These are phyloP conservation scores for Drosophila fulvimacula DNA, from an alignment of 2,888 invertebrate species.

Conservation along the genomic window DNA sequence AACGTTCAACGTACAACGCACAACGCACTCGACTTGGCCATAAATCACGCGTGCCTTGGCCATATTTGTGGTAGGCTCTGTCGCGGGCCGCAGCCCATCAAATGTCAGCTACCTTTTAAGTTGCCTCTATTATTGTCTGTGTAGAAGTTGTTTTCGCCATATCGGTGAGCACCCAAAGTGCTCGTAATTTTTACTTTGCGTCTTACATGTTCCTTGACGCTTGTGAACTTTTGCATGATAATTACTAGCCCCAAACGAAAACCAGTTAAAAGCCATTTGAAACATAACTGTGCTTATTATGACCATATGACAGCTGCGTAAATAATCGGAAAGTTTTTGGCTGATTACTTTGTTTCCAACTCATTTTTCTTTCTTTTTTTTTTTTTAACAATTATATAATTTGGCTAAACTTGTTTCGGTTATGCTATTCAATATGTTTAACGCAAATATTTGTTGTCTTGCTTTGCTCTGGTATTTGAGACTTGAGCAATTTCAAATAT, in stretches of 20 bases:
- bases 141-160: conserved; percentile 59
- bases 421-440: conserved; percentile 23
- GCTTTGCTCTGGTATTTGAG: neutral
- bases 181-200: conserved; percentile 36
- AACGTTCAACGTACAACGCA: conserved; percentile 11
- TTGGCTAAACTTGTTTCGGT: conserved; percentile 32
- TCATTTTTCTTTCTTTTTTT: conserved; percentile 17
- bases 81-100: conserved; percentile 60
- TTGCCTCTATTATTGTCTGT: conserved; percentile 47
- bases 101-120: conserved; percentile 70
- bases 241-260: conserved; percentile 28
- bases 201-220: conserved; percentile 42
- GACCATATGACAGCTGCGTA: conserved; percentile 41
- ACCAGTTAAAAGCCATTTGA: conserved; percentile 30
- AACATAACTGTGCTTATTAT: conserved; percentile 45
- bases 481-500: neutral
- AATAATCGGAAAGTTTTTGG: conserved; percentile 25
- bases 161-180: conserved; percentile 44
- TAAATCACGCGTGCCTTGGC: conserved; percentile 67
- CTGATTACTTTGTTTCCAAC: conserved; percentile 26
- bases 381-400: conserved; percentile 47
- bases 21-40: conserved; percentile 58
- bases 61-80: conserved; percentile 54
- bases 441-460: conserved; percentile 4
- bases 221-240: conserved; percentile 20